phyloP scores from a whole-genome alignment of 2,888 invertebrate species.

The Petrolisthes cinctipes region DNA sequence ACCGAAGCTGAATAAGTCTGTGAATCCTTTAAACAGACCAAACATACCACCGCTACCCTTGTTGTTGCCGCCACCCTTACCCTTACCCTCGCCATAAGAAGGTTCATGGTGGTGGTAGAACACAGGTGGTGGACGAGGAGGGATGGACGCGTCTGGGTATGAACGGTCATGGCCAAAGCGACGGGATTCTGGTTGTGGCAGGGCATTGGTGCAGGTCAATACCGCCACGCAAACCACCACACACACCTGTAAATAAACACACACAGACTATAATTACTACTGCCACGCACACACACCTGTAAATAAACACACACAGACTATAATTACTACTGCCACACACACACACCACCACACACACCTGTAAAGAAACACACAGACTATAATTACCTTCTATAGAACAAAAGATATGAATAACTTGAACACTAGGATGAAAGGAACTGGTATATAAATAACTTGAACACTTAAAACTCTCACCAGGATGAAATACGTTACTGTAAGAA shows the following conservation, averaged over 20 bases:
- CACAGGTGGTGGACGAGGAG: constrained; percentile 14
- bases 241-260: constrained; percentile 25
- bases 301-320: neutral
- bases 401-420: too few relatives aligned
- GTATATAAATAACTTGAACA: too few relatives aligned
- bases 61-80: constrained; percentile 27
- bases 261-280: neutral
- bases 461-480: too few relatives aligned
- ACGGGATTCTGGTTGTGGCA: constrained; percentile 4
- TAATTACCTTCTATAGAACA: too few relatives aligned
- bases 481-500: too few relatives aligned
- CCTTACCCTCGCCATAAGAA: constrained; percentile 2
- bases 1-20: constrained; percentile 25
- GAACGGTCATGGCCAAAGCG: constrained; percentile 26
- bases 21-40: constrained; percentile 20
- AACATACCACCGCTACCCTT: neutral
- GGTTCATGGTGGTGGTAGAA: neutral
- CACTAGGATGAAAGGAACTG: too few relatives aligned
- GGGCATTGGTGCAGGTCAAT: neutral
- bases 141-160: constrained; percentile 23
- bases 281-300: neutral
- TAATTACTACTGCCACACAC: neutral
- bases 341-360: neutral
- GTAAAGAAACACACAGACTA: neutral
- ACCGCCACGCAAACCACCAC: neutral